Evolutionary conservation across 2,888 invertebrate species (phyloP), one percentile per base, ranked within the genome.

Genomic region (Choristoneura rosaceana): DNA sequence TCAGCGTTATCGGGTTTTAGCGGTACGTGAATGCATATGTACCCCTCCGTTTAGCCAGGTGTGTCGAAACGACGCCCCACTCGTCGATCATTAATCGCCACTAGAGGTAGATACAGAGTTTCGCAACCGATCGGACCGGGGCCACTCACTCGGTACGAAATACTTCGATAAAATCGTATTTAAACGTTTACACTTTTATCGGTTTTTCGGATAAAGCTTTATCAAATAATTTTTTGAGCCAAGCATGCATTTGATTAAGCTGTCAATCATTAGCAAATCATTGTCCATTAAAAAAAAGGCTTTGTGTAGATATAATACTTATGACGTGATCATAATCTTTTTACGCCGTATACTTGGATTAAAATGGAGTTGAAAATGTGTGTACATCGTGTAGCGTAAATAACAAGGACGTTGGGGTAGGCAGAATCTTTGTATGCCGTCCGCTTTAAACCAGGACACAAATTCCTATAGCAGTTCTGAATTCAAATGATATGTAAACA

Each of bases 61-160:
- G 83, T 93, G 90, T 91, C 81, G 92, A 90, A 91, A 93, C 87
- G 90, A 92, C 92, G 91, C 84, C 85, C 88, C 87, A 89, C 86
- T 88, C 88, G 83, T 82, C 83, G 87, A 84, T 87, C 87, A 84
- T 90, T 92, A 92, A 92, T 92, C 89, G 89, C 89, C 87, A 87
- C 90, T 88, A 88, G 71, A 67, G 71, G 71, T 71, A 67, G 91
- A 90, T 91, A 89, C 88, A 85, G 77, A 70, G 84, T 93, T 90
- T 92, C 88, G 92, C 89, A 93, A 93, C 79, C 74, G 81, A 83
- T 84, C 84, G 87, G 88, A 87, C 87, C 88, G 87, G 88, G 87
- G 88, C 93, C 92, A 87, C 89, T 92, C 92, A 90, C 92, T 92
- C 83, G 82, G 85, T 85, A 88, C 86, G 85, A 89, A 89, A 90